Percentiles rank a stretch among this genome's conserved stretches.
Conservation (phyloP, 2,888 invertebrate genomes). For the Cactoblastis cactorum region DNA sequence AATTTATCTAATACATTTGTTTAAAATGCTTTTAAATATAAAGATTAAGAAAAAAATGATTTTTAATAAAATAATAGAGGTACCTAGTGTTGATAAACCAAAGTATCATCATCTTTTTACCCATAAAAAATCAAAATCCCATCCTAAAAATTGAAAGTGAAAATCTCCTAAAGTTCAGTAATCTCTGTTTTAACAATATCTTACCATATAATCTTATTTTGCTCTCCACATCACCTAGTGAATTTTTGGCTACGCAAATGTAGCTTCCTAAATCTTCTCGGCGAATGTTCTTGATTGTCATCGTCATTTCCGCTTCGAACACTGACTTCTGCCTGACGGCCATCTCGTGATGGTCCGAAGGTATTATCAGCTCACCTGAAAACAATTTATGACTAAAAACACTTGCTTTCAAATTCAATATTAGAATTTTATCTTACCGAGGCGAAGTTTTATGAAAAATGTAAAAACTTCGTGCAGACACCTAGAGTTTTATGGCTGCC, state of each 20-base stretch:
- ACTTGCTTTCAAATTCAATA: constrained; percentile 74
- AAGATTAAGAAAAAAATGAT: too few species aligned
- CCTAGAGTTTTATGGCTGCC: constrained; percentile 73
- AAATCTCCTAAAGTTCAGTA: too few species aligned
- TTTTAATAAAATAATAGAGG: too few species aligned
- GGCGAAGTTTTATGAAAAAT: constrained; percentile 76
- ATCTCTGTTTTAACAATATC: background rate
- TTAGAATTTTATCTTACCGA: constrained; percentile 71
- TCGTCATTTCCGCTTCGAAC: constrained; percentile 91
- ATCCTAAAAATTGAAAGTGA: too few species aligned
- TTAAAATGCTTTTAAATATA: too few species aligned
- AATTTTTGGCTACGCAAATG: constrained; percentile 92
- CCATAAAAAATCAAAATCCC: too few species aligned
- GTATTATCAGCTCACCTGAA: constrained; percentile 90
- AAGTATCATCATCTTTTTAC: too few species aligned
- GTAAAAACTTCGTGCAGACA: constrained; percentile 74
- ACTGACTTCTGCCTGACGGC: constrained; percentile 85
- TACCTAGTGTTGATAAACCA: too few species aligned
- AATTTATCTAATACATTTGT: too few species aligned
- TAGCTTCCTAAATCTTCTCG: constrained; percentile 90
- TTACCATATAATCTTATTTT: constrained; percentile 93
- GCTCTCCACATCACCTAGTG: constrained; percentile 92
- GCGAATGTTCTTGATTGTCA: constrained; percentile 88
- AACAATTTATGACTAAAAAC: constrained; percentile 65
- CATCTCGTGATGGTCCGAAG: constrained; percentile 90